A percentile compares a stretch with the other conserved stretches of the same genome.
These are phyloP conservation scores for Cabera pusaria DNA, from an alignment of 2,888 invertebrate species.

Conservation along the genomic window DNA sequence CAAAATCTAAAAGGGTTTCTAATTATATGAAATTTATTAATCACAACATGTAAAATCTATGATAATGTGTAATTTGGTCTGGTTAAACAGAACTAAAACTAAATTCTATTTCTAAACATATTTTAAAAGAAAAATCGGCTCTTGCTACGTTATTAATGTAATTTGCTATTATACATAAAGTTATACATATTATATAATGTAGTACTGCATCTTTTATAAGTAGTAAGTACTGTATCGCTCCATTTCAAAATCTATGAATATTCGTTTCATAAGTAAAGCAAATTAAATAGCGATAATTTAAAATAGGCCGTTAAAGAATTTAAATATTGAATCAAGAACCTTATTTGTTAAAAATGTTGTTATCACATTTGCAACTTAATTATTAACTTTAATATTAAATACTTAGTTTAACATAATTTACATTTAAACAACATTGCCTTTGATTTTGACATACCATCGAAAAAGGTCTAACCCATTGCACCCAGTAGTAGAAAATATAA, in stretches of 20 bases:
- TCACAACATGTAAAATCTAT: too few species aligned
- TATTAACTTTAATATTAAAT: slow-evolving; percentile 44
- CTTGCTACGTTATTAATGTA: too few species aligned
- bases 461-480: slow-evolving; percentile 27
- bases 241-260: too few species aligned
- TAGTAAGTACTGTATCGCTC: too few species aligned
- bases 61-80: slow-evolving; percentile 11
- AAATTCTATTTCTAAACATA: slow-evolving; percentile 6
- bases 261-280: too few species aligned
- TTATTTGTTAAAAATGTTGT: slow-evolving; percentile 17
- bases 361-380: slow-evolving; percentile 23
- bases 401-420: slow-evolving; percentile 42
- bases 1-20: slow-evolving; percentile 1
- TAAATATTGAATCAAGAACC: slow-evolving; percentile 16
- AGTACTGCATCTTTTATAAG: too few species aligned
- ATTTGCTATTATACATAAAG: too few species aligned
- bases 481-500: too few species aligned
- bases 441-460: slow-evolving; percentile 22
- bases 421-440: slow-evolving; percentile 49
- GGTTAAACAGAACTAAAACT: slow-evolving; percentile 17
- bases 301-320: slow-evolving; percentile 11
- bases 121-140: too few species aligned
- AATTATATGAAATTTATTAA: too few species aligned
- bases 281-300: too few species aligned
- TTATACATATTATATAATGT: too few species aligned